A percentile compares a stretch with the other conserved stretches of the same genome.
phyloP scores from a whole-genome alignment of 1,140 invertebrate genomes.

The Eriosoma lanigerum region DNA sequence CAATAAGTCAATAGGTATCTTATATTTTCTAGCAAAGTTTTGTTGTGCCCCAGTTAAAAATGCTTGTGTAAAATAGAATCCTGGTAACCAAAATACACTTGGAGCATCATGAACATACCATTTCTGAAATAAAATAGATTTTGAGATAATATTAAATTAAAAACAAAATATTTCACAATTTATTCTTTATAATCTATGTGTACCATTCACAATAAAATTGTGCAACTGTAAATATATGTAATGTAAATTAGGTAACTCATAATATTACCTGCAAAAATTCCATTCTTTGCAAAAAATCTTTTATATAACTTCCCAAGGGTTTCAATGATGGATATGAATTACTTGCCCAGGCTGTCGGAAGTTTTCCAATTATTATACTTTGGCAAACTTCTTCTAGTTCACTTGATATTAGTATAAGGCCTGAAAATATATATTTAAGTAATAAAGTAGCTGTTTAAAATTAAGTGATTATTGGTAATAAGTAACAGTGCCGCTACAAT shows the following conservation, averaged over 20 bases:
- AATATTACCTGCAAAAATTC: constrained; percentile 72
- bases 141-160: not conserved
- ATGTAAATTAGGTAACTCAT: not conserved
- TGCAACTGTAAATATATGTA: not conserved
- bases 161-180: not conserved
- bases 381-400: constrained; percentile 77
- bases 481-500: no score
- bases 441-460: no score
- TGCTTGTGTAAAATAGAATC: constrained; percentile 94
- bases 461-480: no score
- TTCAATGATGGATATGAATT: constrained; percentile 92
- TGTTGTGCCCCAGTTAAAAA: constrained; percentile 92
- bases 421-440: constrained; percentile 58
- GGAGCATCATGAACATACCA: constrained; percentile 87
- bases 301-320: constrained; percentile 85
- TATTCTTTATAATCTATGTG: not conserved
- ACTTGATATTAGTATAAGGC: constrained; percentile 83
- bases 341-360: constrained; percentile 77
- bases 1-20: constrained; percentile 87
- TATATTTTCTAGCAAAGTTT: constrained; percentile 88
- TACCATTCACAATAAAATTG: not conserved
- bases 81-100: constrained; percentile 85
- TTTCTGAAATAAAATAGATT: constrained; percentile 60
- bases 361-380: constrained; percentile 74
- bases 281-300: constrained; percentile 74